Conservation (phyloP, 2,888 invertebrate genomes). For the Ashinkailepas kermadecensis region DNA sequence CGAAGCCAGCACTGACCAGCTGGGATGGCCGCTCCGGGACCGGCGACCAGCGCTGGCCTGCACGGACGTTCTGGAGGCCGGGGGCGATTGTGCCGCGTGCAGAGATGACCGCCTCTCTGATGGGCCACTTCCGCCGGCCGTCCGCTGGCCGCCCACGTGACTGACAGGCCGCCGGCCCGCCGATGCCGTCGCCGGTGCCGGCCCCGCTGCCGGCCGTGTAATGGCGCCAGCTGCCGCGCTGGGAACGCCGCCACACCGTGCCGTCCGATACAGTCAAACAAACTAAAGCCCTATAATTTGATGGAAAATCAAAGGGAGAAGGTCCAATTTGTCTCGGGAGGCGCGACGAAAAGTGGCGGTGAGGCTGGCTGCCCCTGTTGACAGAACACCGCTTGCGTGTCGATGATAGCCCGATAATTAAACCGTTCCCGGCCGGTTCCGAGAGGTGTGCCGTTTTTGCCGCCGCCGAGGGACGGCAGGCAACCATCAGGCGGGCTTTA, state of each 20-base stretch:
- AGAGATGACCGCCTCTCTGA: background rate
- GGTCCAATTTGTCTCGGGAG: conserved; percentile 19
- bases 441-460: background rate
- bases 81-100: background rate
- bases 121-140: background rate
- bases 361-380: background rate
- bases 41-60: too few species aligned
- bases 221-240: background rate
- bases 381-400: conserved; percentile 1
- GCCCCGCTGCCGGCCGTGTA: too few species aligned
- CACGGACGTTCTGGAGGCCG: background rate
- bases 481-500: conserved; percentile 1
- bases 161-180: too few species aligned
- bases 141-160: too few species aligned
- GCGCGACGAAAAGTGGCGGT: conserved; percentile 18
- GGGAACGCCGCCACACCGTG: background rate
- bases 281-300: conserved; percentile 21
- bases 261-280: background rate
- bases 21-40: too few species aligned
- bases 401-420: conserved; percentile 21
- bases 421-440: conserved; percentile 14
- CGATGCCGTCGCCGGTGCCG: background rate
- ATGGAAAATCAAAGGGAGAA: conserved; percentile 23
- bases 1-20: too few species aligned
- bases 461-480: background rate